phyloP scores from a whole-genome alignment of 2,888 invertebrate species.

The Tolmerus cingulatus region DNA sequence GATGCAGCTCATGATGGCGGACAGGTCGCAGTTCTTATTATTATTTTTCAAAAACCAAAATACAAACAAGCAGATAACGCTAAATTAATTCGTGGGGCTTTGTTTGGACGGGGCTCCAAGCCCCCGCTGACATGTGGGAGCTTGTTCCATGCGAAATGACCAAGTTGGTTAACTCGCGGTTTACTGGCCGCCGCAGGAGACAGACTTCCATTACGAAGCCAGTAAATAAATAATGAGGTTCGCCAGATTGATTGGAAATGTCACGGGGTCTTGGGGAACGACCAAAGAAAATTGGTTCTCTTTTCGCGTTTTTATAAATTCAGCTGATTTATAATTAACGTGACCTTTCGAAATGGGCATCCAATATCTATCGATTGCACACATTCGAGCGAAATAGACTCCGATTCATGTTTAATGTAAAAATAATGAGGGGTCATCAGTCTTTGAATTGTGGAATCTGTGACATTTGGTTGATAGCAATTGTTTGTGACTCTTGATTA shows the following conservation, averaged over 20 bases:
- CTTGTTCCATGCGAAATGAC: background rate
- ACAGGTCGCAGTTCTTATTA: background rate
- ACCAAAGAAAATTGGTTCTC: background rate
- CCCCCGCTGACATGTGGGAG: background rate
- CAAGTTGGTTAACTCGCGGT: background rate
- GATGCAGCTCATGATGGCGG: background rate
- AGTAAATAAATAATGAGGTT: conserved; percentile 6
- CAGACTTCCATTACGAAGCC: background rate
- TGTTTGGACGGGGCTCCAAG: background rate
- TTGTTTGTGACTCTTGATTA: background rate
- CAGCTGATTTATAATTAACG: background rate
- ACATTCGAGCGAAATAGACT: background rate
- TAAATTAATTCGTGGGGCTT: background rate
- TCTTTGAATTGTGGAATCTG: background rate
- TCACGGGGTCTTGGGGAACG: conserved; percentile 1
- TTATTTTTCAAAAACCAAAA: background rate
- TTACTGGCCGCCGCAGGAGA: background rate
- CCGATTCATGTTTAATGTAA: background rate
- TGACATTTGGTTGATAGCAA: background rate
- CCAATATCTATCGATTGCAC: background rate
- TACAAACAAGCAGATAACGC: background rate
- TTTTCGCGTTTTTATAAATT: background rate
- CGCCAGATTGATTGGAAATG: conserved; percentile 11
- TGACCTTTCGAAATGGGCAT: background rate
- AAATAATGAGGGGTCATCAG: background rate